Base-by-base conservation (phyloP, 2,888 invertebrate species). In the Zaprionus obscuricornis region DNA sequence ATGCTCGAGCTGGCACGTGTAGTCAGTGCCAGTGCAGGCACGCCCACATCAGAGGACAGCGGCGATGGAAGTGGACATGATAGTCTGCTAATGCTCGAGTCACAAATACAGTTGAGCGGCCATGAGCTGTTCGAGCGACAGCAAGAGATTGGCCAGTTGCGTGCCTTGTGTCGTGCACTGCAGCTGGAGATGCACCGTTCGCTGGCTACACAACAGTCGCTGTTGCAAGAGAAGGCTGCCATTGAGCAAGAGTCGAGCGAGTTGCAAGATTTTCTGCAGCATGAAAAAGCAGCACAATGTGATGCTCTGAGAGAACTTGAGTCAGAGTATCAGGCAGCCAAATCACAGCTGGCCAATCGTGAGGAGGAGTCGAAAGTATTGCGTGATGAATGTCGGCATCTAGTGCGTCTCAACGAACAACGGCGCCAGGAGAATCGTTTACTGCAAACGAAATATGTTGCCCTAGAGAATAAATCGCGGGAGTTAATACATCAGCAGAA, bases 221-320 rank as follows among this genome's bases (percentile, higher is more conserved):
- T 96, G 36, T 91, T 95, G 51, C 94, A 94, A 66, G 94, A 96
- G 69, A 94, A 96, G 68, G 92, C 94, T 58, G 95, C 95, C 79
- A 92, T 94, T 16, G 96, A 97, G 88, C 92, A 92, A 13, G 97
- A 97, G 88, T 94, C 95, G 18, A 92, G 92, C 1, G 97, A 97
- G 90, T 92, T 97, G 91, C 96, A 96, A 87, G 96, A 97, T 86
- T 97, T 97, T 88, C 92, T 97, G 65, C 95, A 96, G 77, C 95
- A 95, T 6, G 97, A 97, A 90, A 96, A 96, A 81, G 92, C 93
- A 3, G 94, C 96, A 5, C 91, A 97, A 73, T 92, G 93, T 14
- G 96, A 96, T 85, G 94, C 96, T 0, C 91, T 97, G 33, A 93
- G 93, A 29, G 97, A 97, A 71, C 92, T 94, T 1, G 97, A 97